phyloP scores from a whole-genome alignment of 2,888 invertebrate species.

The Pammene fasciana region DNA sequence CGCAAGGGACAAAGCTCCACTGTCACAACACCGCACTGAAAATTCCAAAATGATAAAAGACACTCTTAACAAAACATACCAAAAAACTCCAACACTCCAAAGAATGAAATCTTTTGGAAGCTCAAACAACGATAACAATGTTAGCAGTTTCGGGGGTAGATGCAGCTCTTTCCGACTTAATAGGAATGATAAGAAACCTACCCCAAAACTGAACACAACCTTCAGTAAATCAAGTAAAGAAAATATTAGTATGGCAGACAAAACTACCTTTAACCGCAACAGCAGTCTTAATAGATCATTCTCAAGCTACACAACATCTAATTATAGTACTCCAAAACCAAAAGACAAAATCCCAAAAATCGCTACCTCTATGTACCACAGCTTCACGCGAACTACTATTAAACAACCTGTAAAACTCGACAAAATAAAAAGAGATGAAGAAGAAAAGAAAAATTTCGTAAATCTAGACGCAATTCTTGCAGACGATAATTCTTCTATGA shows the following conservation, averaged over 20 bases:
- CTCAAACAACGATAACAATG: slow-evolving; percentile 65
- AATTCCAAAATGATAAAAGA: slow-evolving; percentile 79
- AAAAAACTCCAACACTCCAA: slow-evolving; percentile 78
- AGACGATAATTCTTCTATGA: slow-evolving; percentile 75
- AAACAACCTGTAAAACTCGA: slow-evolving; percentile 77
- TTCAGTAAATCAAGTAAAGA: slow-evolving; percentile 80
- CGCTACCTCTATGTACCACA: slow-evolving; percentile 76
- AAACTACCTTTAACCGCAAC: slow-evolving; percentile 69
- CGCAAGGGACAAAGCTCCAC: slow-evolving; percentile 67
- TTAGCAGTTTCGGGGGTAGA: slow-evolving; percentile 66
- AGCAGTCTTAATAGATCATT: slow-evolving; percentile 74
- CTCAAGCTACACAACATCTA: slow-evolving; percentile 73
- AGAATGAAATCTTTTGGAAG: slow-evolving; percentile 81
- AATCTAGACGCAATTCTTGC: slow-evolving; percentile 75
- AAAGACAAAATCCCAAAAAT: slow-evolving; percentile 80
- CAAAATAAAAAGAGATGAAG: slow-evolving; percentile 72
- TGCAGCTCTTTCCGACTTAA: slow-evolving; percentile 78
- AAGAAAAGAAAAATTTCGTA: slow-evolving; percentile 73
- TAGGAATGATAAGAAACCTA: slow-evolving; percentile 74
- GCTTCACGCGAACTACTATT: slow-evolving; percentile 74
- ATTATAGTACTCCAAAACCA: slow-evolving; percentile 75
- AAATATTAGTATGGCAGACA: slow-evolving; percentile 71
- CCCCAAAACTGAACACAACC: slow-evolving; percentile 75
- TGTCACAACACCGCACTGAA: slow-evolving; percentile 62
- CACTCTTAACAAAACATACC: slow-evolving; percentile 79